Conservation (phyloP, 1,140 invertebrate species). For the Drosophila fuyamai region DNA sequence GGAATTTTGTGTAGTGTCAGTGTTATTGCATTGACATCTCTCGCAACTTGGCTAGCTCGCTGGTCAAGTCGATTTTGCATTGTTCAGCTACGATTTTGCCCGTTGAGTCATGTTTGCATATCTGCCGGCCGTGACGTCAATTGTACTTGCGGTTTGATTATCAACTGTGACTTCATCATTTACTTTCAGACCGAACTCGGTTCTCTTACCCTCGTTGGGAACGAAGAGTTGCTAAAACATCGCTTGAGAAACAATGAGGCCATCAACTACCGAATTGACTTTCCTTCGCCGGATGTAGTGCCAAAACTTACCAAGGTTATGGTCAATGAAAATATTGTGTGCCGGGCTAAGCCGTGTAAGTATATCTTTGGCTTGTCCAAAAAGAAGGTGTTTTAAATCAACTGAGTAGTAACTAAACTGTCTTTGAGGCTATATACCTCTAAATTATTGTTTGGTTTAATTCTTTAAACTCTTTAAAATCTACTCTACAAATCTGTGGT, state of each 20-base stretch:
- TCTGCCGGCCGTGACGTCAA: constrained; percentile 8
- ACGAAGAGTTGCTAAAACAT: constrained; percentile 38
- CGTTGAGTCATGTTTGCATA: constrained; percentile 22
- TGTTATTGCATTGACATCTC: constrained; percentile 50
- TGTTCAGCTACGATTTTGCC: constrained; percentile 25
- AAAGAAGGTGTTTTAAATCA: not conserved
- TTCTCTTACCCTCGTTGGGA: constrained; percentile 41
- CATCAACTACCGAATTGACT: constrained; percentile 67
- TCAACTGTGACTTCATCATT: not conserved
- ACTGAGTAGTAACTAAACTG: too few species aligned
- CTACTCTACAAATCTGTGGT: too few species aligned
- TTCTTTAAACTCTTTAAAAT: too few species aligned
- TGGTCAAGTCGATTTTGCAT: constrained; percentile 12
- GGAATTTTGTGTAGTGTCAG: not conserved
- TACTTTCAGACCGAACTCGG: constrained; percentile 47
- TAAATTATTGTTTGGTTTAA: too few species aligned
- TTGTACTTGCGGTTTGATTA: not conserved
- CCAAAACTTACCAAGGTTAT: constrained; percentile 61
- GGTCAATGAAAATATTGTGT: constrained; percentile 52
- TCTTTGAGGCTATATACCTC: too few species aligned
- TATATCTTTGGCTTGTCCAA: not conserved
- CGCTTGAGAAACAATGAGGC: constrained; percentile 45
- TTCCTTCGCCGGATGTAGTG: constrained; percentile 60
- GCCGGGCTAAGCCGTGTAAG: constrained; percentile 50
- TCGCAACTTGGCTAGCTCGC: not conserved